phyloP scores from a whole-genome alignment of 2,797 vertebrate genomes.

The Antrozous pallidus region DNA sequence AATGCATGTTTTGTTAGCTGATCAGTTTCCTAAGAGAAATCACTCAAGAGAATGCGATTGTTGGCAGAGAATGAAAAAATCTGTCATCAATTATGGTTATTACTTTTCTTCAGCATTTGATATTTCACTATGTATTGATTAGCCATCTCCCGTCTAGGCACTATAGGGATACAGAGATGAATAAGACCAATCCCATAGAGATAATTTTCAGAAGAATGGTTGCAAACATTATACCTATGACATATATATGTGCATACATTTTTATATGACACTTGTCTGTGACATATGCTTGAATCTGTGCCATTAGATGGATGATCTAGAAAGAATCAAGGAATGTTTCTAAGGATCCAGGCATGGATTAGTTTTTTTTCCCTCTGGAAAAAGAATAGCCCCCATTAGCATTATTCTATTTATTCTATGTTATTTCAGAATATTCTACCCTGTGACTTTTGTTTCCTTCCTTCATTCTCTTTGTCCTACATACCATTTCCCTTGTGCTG shows the following conservation, averaged over 20 bases:
- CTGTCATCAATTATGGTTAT: conserved; percentile 35
- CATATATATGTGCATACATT: too few relatives aligned
- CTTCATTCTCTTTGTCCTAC: not conserved
- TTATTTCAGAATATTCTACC: not conserved
- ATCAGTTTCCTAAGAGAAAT: conserved; percentile 35
- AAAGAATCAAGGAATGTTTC: not conserved
- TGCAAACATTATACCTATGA: not conserved
- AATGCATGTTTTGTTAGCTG: conserved; percentile 48
- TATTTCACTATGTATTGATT: not conserved
- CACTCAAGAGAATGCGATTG: conserved; percentile 28
- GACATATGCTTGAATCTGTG: not conserved
- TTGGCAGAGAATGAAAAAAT: conserved; percentile 40
- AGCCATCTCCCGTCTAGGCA: not conserved
- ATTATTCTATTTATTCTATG: not conserved
- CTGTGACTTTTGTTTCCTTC: not conserved
- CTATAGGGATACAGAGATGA: not conserved
- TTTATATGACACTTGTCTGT: not conserved
- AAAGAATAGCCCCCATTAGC: not conserved
- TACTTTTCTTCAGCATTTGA: not conserved
- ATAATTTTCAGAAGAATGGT: not conserved
- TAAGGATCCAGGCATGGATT: not conserved
- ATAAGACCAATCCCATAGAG: not conserved
- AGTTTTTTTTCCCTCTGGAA: not conserved
- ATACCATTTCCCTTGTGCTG: not conserved
- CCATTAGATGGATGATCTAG: not conserved